A percentile compares a stretch with the other conserved stretches of the same genome.
These are phyloP conservation scores for Parasteatoda lunata DNA, from an alignment of 2,888 invertebrate genomes.

Conservation along the genomic window DNA sequence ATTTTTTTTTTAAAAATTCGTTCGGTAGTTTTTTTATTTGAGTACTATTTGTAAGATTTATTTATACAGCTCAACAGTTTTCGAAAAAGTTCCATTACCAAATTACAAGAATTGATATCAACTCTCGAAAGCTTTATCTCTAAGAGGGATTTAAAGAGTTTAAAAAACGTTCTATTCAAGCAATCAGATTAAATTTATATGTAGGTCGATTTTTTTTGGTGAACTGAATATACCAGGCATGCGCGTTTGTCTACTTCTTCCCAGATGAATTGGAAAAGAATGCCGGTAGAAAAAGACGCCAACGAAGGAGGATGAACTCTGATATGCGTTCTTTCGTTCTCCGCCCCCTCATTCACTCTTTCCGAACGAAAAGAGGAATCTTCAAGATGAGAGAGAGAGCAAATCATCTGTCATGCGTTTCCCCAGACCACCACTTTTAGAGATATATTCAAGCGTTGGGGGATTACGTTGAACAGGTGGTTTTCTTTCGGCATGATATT, in stretches of 20 bases:
- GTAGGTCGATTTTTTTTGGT: constrained; percentile 28
- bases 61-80: too few relatives aligned
- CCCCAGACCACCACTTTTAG: constrained; percentile 67
- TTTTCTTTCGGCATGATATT: constrained; percentile 66
- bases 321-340: constrained; percentile 36
- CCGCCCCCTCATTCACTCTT: constrained; percentile 13
- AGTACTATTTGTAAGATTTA: too few relatives aligned
- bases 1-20: too few relatives aligned
- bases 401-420: constrained; percentile 67
- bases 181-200: constrained; percentile 12
- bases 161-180: neutral
- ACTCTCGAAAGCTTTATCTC: too few relatives aligned
- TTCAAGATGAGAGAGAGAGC: constrained; percentile 57
- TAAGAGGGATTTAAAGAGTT: neutral
- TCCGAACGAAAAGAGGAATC: constrained; percentile 39
- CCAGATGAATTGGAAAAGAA: constrained; percentile 42
- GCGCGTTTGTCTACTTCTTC: constrained; percentile 23
- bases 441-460: constrained; percentile 66
- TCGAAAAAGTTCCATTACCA: too few relatives aligned
- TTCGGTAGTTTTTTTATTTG: too few relatives aligned
- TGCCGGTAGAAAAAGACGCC: constrained; percentile 33
- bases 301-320: constrained; percentile 58
- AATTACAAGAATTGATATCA: too few relatives aligned
- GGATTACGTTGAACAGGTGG: constrained; percentile 67
- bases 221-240: constrained; percentile 9